phyloP scores from a whole-genome alignment of 2,797 vertebrate genomes.

The Rhinoraja longicauda region DNA sequence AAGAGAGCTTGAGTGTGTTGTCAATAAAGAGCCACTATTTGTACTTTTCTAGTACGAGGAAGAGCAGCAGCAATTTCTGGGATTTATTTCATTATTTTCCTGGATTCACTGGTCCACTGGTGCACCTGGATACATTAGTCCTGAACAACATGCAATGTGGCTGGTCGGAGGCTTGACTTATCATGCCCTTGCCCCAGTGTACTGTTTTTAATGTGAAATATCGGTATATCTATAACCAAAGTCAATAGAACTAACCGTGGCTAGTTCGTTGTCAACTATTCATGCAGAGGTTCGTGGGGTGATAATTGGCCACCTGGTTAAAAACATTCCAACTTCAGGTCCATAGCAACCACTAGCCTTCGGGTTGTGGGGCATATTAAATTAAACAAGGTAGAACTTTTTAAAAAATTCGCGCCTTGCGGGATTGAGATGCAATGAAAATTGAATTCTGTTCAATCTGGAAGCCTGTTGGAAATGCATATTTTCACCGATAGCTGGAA shows the following conservation, averaged over 20 bases:
- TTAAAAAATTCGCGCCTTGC: background rate
- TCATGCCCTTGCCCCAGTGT: background rate
- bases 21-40: no score
- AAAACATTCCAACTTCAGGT: background rate
- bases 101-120: background rate
- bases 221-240: background rate
- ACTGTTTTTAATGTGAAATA: background rate
- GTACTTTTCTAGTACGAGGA: no score
- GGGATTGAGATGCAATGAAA: background rate
- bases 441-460: background rate
- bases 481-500: no score
- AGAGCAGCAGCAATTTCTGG: no score
- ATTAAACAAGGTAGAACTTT: background rate
- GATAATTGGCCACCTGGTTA: no score
- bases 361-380: background rate
- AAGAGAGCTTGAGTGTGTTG: no score
- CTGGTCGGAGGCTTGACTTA: background rate
- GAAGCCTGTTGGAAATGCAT: background rate
- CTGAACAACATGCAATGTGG: background rate
- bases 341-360: background rate
- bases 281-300: background rate
- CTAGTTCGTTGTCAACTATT: background rate
- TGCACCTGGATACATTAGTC: background rate
- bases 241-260: background rate
- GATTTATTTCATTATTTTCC: background rate